A percentile compares a stretch with the other conserved stretches of the same genome.
Conservation (phyloP, 2,797 vertebrate genomes). For the Clarias pachynema region DNA sequence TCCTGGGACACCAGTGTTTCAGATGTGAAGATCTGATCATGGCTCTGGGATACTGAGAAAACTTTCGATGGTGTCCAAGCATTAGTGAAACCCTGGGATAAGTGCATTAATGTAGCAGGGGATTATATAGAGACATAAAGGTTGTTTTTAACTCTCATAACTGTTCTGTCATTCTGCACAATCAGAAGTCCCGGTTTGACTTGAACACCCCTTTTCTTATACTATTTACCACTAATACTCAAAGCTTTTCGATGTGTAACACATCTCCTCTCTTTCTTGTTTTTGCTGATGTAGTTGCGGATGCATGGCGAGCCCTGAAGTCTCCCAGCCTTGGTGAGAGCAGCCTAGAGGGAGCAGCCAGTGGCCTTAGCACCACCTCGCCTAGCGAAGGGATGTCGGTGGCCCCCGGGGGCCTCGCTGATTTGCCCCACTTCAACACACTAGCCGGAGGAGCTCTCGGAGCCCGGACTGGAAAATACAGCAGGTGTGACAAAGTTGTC, state of each 20-base stretch:
- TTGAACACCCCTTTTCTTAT: neutral
- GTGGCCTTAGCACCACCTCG: conserved; percentile 91
- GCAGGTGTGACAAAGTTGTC: conserved; percentile 76
- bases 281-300: conserved; percentile 71
- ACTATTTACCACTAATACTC: neutral
- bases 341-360: conserved; percentile 93
- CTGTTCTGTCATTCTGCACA: too few species aligned
- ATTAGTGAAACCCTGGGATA: too few species aligned
- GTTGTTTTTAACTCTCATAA: too few species aligned
- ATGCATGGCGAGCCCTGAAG: conserved; percentile 96
- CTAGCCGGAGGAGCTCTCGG: conserved; percentile 88
- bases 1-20: too few species aligned
- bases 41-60: too few species aligned
- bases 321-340: conserved; percentile 96
- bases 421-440: conserved; percentile 90
- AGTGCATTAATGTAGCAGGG: too few species aligned
- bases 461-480: conserved; percentile 87
- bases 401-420: conserved; percentile 84
- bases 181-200: too few species aligned
- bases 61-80: too few species aligned
- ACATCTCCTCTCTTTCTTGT: neutral
- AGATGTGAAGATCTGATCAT: too few species aligned
- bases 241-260: neutral
- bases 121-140: too few species aligned
- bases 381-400: conserved; percentile 81